Evolutionary conservation across 1,140 invertebrate species (phyloP).

Genomic region (Pseudomyrmex pallidus): DNA sequence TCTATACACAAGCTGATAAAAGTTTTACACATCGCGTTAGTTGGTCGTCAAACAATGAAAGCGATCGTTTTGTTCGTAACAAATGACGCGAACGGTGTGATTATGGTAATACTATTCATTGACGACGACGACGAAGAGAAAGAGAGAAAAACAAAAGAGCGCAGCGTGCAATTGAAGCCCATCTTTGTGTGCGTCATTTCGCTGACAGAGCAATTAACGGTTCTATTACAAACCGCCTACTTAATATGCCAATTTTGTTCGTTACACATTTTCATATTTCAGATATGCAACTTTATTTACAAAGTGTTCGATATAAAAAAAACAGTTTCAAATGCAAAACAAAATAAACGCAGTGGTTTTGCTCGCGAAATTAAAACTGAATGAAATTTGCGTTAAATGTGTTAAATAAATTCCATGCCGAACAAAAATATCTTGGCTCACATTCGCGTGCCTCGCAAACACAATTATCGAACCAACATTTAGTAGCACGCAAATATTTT

Average conservation of each 20-base stretch:
- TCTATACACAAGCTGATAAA: background rate
- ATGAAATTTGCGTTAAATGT: too few relatives aligned
- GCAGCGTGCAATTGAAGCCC: background rate
- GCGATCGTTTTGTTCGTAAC: slow-evolving; percentile 8
- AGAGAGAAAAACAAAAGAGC: too few relatives aligned
- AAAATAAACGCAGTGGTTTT: background rate
- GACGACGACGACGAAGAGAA: background rate
- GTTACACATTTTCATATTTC: slow-evolving; percentile 9
- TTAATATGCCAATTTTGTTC: slow-evolving; percentile 29
- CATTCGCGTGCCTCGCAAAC: background rate
- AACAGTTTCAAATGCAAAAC: too few relatives aligned
- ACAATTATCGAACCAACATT: background rate
- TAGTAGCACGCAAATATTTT: background rate
- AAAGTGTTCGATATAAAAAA: too few relatives aligned
- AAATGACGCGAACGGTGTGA: slow-evolving; percentile 9
- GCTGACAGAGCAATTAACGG: slow-evolving; percentile 27
- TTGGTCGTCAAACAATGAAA: background rate
- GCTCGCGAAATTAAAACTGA: background rate
- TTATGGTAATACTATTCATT: slow-evolving; percentile 29
- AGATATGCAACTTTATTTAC: background rate
- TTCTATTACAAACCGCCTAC: slow-evolving; percentile 13
- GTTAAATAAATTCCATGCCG: too few relatives aligned
- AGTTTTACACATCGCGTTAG: slow-evolving; percentile 10
- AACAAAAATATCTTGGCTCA: too few relatives aligned
- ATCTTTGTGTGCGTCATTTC: background rate